phyloP scores from a whole-genome alignment of 2,888 invertebrate genomes.

The Mesorhabditis belari region DNA sequence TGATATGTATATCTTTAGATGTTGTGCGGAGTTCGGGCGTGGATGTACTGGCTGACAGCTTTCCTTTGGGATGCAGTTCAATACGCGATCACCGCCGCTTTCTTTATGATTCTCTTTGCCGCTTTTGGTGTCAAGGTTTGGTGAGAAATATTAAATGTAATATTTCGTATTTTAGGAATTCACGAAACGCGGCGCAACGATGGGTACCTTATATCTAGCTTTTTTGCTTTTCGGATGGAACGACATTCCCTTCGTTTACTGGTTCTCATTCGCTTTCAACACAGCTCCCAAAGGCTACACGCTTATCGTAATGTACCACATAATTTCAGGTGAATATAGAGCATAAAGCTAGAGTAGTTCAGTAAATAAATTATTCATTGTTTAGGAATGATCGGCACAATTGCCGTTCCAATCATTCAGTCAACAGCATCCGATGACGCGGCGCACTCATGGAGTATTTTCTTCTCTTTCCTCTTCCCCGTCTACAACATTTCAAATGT shows the following conservation, averaged over 20 bases:
- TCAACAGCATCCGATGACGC: constrained; percentile 24
- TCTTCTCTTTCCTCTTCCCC: constrained; percentile 26
- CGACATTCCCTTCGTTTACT: constrained; percentile 40
- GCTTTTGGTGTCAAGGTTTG: constrained; percentile 26
- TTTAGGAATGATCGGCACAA: constrained; percentile 43
- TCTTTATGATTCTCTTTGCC: constrained; percentile 33
- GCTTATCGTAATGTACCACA: constrained; percentile 42
- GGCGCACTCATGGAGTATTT: constrained; percentile 16
- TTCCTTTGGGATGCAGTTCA: constrained; percentile 40
- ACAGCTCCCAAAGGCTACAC: constrained; percentile 48
- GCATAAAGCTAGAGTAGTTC: neutral
- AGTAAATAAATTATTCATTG: neutral
- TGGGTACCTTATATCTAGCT: constrained; percentile 17
- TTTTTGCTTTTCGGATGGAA: constrained; percentile 40
- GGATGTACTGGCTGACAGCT: constrained; percentile 42
- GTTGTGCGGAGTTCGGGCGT: constrained; percentile 36
- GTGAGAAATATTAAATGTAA: neutral
- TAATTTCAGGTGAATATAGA: constrained; percentile 20
- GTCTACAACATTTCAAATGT: constrained; percentile 22
- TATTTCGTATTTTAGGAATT: constrained; percentile 9
- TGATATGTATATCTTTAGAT: constrained; percentile 11
- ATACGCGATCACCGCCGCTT: constrained; percentile 27
- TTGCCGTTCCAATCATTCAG: constrained; percentile 42
- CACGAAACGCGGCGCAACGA: constrained; percentile 16
- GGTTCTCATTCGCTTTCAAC: constrained; percentile 39